Percentiles rank a stretch among this genome's conserved stretches.
These are phyloP conservation scores for Gymnocephalus cernua DNA, from an alignment of 2,113 vertebrate species.

Conservation along the genomic window DNA sequence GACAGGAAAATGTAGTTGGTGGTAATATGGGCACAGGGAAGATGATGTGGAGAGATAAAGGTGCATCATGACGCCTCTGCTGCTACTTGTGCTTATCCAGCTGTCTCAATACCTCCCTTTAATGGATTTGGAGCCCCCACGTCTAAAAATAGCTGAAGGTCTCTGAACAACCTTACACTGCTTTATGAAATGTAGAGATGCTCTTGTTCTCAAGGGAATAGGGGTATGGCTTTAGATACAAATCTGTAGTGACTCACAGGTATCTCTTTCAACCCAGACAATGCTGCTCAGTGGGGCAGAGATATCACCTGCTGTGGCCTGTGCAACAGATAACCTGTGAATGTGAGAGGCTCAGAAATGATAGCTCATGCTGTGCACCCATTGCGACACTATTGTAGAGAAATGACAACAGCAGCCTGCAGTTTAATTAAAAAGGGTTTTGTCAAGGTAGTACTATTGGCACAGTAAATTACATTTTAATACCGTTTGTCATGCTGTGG, in stretches of 20 bases:
- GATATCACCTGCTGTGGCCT: constrained; percentile 71
- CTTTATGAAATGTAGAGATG: constrained; percentile 66
- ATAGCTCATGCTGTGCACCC: constrained; percentile 41
- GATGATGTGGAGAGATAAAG: constrained; percentile 72
- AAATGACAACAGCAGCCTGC: constrained; percentile 34
- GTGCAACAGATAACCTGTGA: constrained; percentile 71
- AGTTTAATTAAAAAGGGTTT: constrained; percentile 27
- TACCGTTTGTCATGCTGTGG: constrained; percentile 6
- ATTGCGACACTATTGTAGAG: constrained; percentile 37
- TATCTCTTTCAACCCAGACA: constrained; percentile 73
- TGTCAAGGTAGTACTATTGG: neutral
- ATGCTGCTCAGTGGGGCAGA: constrained; percentile 71
- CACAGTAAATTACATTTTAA: constrained; percentile 13
- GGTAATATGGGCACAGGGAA: constrained; percentile 48
- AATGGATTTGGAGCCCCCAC: constrained; percentile 72
- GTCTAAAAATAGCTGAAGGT: constrained; percentile 79
- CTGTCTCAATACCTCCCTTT: constrained; percentile 73
- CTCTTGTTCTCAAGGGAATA: constrained; percentile 63
- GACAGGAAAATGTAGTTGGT: constrained; percentile 67
- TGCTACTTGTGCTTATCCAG: constrained; percentile 72
- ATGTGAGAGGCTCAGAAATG: constrained; percentile 69
- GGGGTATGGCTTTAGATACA: constrained; percentile 68
- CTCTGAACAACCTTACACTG: constrained; percentile 66
- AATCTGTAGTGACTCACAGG: constrained; percentile 72
- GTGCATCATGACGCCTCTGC: constrained; percentile 72